Evolutionary conservation across 2,888 invertebrate genomes (phyloP).

Genomic region (Pyrrhosoma nymphula): DNA sequence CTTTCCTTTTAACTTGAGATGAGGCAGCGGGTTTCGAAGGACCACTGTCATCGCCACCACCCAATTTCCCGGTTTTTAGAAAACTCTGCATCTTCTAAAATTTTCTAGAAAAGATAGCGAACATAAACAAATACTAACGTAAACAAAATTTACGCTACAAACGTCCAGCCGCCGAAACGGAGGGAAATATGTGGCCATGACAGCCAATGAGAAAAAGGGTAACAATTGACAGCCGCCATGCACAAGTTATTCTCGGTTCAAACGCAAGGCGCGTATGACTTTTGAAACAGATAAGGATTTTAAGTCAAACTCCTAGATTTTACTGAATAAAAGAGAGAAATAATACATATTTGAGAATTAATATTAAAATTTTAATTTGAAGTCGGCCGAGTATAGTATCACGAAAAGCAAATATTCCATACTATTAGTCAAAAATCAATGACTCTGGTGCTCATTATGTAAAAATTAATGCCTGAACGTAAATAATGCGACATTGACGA

Average conservation of each 20-base stretch:
- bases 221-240: neutral
- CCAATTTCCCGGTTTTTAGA: slow-evolving; percentile 89
- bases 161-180: neutral
- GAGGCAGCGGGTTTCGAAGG: slow-evolving; percentile 76
- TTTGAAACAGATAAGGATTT: too few relatives aligned
- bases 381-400: too few relatives aligned
- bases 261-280: neutral
- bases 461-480: too few relatives aligned
- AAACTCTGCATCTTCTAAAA: slow-evolving; percentile 86
- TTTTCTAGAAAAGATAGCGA: neutral
- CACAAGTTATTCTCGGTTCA: neutral
- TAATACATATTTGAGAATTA: too few relatives aligned
- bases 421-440: too few relatives aligned
- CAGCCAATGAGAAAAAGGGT: neutral
- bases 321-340: too few relatives aligned
- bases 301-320: too few relatives aligned
- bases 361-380: too few relatives aligned
- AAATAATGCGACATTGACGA: too few relatives aligned
- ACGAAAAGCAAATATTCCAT: too few relatives aligned
- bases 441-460: too few relatives aligned
- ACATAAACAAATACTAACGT: neutral
- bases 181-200: neutral
- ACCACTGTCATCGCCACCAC: slow-evolving; percentile 77
- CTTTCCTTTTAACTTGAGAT: slow-evolving; percentile 75
- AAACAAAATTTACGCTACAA: neutral